These are phyloP conservation scores for Diadumene lineata DNA, from an alignment of 92 coral and sea anemone genomes.

Conservation along the genomic window DNA sequence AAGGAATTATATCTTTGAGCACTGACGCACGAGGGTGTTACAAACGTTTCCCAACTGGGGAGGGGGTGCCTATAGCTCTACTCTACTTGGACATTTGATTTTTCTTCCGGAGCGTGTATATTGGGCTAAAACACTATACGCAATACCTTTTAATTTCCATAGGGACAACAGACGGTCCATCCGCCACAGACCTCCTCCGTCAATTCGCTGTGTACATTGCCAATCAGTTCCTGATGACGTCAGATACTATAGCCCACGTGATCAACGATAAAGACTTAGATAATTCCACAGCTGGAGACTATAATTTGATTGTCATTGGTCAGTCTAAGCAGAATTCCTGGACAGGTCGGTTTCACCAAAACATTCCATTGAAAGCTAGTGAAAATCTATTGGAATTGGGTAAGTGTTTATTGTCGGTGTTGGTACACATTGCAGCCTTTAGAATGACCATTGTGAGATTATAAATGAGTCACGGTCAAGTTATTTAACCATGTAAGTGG, in stretches of 20 bases:
- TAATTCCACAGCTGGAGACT: slow-evolving; percentile 64
- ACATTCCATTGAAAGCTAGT: slow-evolving; percentile 54
- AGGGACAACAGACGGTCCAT: slow-evolving; percentile 49
- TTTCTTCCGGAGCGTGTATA: too few relatives aligned
- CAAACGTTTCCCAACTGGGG: too few relatives aligned
- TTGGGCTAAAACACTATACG: neutral
- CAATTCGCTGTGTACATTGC: slow-evolving; percentile 91
- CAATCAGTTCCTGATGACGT: slow-evolving; percentile 83
- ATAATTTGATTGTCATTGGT: slow-evolving; percentile 88
- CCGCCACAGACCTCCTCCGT: slow-evolving; percentile 32
- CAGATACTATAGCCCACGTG: slow-evolving; percentile 78
- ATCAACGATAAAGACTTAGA: slow-evolving; percentile 61
- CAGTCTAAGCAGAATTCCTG: slow-evolving; percentile 68
- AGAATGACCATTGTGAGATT: too few relatives aligned
- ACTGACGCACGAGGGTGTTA: too few relatives aligned
- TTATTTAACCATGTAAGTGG: too few relatives aligned
- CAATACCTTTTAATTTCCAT: neutral
- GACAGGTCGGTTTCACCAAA: slow-evolving; percentile 61
- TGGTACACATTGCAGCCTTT: too few relatives aligned
- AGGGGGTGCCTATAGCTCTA: too few relatives aligned
- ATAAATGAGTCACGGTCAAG: too few relatives aligned
- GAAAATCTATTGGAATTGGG: slow-evolving; percentile 59
- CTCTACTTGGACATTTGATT: too few relatives aligned
- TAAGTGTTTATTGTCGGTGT: too few relatives aligned
- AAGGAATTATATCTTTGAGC: too few relatives aligned